Evolutionary conservation across 2,888 invertebrate genomes (phyloP).

Genomic region (Eudemis profundana): DNA sequence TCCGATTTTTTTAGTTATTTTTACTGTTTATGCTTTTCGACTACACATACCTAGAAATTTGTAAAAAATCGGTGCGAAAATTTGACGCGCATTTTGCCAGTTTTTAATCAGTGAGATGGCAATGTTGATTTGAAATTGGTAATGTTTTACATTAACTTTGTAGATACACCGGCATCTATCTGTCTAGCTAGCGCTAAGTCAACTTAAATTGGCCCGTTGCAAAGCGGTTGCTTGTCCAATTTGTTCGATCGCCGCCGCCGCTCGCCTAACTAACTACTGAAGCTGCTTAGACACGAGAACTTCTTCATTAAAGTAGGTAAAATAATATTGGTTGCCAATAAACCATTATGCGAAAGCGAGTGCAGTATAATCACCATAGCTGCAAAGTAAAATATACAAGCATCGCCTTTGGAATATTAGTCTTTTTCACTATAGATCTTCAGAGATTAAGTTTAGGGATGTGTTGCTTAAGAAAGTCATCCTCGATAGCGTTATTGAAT

Average conservation of each 20-base stretch:
- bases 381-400: not conserved
- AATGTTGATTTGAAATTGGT: too few species aligned
- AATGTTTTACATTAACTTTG: too few species aligned
- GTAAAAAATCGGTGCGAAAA: too few species aligned
- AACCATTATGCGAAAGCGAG: not conserved
- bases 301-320: constrained; percentile 11
- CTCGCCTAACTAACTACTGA: constrained; percentile 20
- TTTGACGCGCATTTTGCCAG: too few species aligned
- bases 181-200: not conserved
- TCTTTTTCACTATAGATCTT: not conserved
- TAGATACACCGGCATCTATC: constrained; percentile 11
- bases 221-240: constrained; percentile 35
- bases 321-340: not conserved
- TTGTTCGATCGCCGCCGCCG: constrained; percentile 22
- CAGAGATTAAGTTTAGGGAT: too few species aligned
- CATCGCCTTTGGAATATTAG: not conserved
- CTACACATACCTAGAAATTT: too few species aligned
- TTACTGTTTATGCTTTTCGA: too few species aligned
- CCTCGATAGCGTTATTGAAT: too few species aligned
- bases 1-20: too few species aligned
- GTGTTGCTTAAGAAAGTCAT: too few species aligned
- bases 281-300: constrained; percentile 21
- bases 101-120: too few species aligned
- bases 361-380: constrained; percentile 2
- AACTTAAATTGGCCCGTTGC: constrained; percentile 30